phyloP scores from a whole-genome alignment of 2,113 vertebrate species.

The Chionis minor region DNA sequence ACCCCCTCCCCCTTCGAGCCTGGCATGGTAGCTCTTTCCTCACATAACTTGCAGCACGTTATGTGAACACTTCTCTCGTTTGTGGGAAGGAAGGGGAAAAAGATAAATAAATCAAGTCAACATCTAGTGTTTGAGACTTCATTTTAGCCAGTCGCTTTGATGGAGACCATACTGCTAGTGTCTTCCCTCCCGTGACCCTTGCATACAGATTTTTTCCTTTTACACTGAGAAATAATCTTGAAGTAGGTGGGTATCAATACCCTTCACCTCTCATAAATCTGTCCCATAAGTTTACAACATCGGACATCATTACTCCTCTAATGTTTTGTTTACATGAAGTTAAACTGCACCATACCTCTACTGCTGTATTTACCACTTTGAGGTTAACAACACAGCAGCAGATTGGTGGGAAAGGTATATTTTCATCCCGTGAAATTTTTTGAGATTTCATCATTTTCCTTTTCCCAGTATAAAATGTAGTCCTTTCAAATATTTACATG shows the following conservation, averaged over 20 bases:
- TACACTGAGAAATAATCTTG: not conserved
- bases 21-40: not conserved
- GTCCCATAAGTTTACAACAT: not conserved
- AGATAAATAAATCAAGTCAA: not conserved
- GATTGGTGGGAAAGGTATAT: not conserved
- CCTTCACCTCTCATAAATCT: not conserved
- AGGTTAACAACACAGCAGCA: not conserved
- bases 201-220: not conserved
- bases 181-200: not conserved
- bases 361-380: not conserved
- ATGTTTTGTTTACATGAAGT: not conserved
- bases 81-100: not conserved
- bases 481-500: not conserved
- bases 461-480: not conserved
- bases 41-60: not conserved
- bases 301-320: not conserved
- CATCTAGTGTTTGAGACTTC: not conserved
- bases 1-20: too few species aligned
- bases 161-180: not conserved
- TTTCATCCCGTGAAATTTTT: not conserved
- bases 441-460: not conserved
- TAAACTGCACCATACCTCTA: fast-evolving
- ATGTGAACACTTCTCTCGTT: not conserved
- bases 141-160: not conserved
- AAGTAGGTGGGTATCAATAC: not conserved